These are phyloP conservation scores for Euthynnus affinis DNA, from an alignment of 2,797 vertebrate genomes.

Conservation along the genomic window DNA sequence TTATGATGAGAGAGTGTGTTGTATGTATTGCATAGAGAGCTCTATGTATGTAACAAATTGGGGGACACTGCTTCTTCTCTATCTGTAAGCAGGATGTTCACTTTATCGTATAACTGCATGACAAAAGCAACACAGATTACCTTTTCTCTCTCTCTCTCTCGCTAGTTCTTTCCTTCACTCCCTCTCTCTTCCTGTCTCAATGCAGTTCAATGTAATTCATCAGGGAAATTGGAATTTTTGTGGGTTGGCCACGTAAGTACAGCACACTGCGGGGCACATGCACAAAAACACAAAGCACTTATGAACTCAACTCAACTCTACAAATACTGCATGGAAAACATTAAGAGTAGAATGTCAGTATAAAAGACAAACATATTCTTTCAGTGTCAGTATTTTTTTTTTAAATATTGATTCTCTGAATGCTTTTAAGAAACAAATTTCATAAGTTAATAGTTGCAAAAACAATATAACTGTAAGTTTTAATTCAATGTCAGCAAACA, in stretches of 20 bases:
- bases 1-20: not conserved
- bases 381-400: not conserved
- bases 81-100: conserved; percentile 17
- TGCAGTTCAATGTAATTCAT: conserved; percentile 73
- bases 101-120: conserved; percentile 57
- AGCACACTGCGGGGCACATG: not conserved
- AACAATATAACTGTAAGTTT: not conserved
- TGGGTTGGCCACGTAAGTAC: conserved; percentile 16
- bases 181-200: conserved; percentile 65
- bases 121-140: conserved; percentile 66
- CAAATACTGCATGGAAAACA: conserved; percentile 4
- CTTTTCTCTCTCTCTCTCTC: conserved; percentile 11
- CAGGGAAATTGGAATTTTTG: conserved; percentile 63
- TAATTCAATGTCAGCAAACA: not conserved
- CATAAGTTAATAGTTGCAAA: not conserved
- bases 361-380: not conserved
- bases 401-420: not conserved
- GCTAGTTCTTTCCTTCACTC: conserved; percentile 15
- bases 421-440: not conserved
- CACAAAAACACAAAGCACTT: not conserved
- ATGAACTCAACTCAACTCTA: too few species aligned
- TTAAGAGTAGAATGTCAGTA: not conserved
- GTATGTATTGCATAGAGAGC: not conserved
- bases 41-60: conserved; percentile 4
- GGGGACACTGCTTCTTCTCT: conserved; percentile 10